These are phyloP conservation scores for Odontomachus brunneus DNA, from an alignment of 1,140 invertebrate genomes.

Conservation along the genomic window DNA sequence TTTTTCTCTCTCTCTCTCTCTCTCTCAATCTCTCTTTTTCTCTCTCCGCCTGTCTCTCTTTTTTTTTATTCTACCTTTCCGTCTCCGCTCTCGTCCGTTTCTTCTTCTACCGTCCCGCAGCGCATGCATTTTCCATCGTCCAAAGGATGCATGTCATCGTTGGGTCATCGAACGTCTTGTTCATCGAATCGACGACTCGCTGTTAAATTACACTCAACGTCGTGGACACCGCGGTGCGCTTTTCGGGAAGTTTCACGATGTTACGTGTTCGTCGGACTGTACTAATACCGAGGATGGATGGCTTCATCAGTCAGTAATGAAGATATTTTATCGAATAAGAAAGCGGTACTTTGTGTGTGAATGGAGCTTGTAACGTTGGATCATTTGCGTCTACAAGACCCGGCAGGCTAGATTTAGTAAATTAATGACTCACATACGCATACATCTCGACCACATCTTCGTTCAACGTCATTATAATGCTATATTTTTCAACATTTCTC, in stretches of 20 bases:
- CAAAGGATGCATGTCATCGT: slow-evolving; percentile 39
- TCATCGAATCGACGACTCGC: slow-evolving; percentile 40
- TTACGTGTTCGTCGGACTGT: neutral
- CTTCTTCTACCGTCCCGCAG: slow-evolving; percentile 22
- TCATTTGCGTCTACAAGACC: neutral
- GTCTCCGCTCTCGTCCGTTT: slow-evolving; percentile 34
- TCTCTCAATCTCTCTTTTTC: neutral
- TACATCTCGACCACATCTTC: neutral
- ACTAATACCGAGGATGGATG: neutral
- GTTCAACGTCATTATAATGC: neutral
- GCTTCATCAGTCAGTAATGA: slow-evolving; percentile 6
- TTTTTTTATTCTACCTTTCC: slow-evolving; percentile 50
- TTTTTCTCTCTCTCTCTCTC: slow-evolving; percentile 1
- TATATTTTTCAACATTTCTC: neutral
- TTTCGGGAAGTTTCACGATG: slow-evolving; percentile 13
- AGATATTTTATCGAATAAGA: neutral
- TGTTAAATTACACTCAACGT: slow-evolving; percentile 49
- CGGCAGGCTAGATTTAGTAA: neutral
- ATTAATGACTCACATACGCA: neutral
- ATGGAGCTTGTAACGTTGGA: neutral
- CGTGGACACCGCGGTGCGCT: slow-evolving; percentile 4
- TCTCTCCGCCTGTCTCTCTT: slow-evolving; percentile 17
- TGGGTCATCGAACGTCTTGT: slow-evolving; percentile 45
- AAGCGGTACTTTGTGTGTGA: neutral
- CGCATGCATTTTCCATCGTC: slow-evolving; percentile 3